Conservation (phyloP, 2,797 vertebrate species). For the Epinephelus malabaricus region DNA sequence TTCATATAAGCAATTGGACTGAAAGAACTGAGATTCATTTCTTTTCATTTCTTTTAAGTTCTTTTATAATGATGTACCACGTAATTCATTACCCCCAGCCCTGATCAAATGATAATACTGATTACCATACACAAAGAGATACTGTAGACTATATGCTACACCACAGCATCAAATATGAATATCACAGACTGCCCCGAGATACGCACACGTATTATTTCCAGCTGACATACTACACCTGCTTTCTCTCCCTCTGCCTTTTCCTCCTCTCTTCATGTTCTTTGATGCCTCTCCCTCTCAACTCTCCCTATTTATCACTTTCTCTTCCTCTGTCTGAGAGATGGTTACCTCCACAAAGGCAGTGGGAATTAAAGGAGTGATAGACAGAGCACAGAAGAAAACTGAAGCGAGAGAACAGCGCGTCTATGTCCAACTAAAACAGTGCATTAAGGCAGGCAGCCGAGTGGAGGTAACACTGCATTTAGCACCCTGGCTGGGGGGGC, state of each 20-base stretch:
- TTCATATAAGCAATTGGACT: not conserved
- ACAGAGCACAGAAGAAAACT: slow-evolving; percentile 26
- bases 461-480: slow-evolving; percentile 49
- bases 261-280: slow-evolving; percentile 28
- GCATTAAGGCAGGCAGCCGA: slow-evolving; percentile 25
- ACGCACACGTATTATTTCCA: slow-evolving; percentile 43
- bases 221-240: slow-evolving; percentile 53
- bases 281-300: not conserved
- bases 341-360: slow-evolving; percentile 32
- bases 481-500: slow-evolving; percentile 34
- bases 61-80: slow-evolving; percentile 6
- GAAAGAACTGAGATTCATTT: slow-evolving; percentile 3
- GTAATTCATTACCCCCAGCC: not conserved
- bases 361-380: slow-evolving; percentile 24
- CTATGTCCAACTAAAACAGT: slow-evolving; percentile 31
- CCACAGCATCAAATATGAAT: slow-evolving; percentile 31
- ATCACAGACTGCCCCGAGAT: slow-evolving; percentile 34
- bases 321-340: slow-evolving; percentile 32
- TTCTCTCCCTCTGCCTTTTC: slow-evolving; percentile 20
- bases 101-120: slow-evolving; percentile 24
- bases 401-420: slow-evolving; percentile 22
- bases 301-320: slow-evolving; percentile 15
- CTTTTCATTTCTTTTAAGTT: slow-evolving; percentile 11
- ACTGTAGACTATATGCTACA: not conserved
- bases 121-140: not conserved